A percentile compares a stretch with the other conserved stretches of the same genome.
Evolutionary conservation across 2,888 invertebrate genomes (phyloP).

Genomic region (Clostera curtula): DNA sequence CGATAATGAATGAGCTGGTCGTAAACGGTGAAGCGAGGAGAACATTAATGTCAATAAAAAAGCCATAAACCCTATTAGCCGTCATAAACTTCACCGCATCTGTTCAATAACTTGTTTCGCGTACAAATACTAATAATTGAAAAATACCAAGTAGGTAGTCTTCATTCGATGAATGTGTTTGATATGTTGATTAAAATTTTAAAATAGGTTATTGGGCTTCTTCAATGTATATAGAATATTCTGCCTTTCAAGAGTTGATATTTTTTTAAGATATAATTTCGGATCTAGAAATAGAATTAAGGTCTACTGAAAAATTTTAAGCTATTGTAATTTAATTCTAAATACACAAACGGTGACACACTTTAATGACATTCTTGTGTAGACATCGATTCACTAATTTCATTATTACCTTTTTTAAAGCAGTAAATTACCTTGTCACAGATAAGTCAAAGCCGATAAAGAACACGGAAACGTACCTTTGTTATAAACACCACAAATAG

Average conservation of each 20-base stretch:
- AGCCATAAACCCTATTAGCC: conserved; percentile 71
- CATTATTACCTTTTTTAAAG: conserved; percentile 17
- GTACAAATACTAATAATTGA: conserved; percentile 61
- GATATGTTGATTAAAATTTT: conserved; percentile 9
- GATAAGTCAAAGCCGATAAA: conserved; percentile 60
- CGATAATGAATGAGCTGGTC: conserved; percentile 70
- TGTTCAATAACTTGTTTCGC: conserved; percentile 64
- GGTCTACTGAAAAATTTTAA: too few species aligned
- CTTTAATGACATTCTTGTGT: conserved; percentile 15
- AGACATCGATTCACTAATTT: conserved; percentile 6
- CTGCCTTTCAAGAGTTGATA: too few species aligned
- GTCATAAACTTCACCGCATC: conserved; percentile 70
- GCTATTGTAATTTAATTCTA: background rate
- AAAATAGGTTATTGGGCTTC: too few species aligned
- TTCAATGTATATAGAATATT: too few species aligned
- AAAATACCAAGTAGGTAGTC: too few species aligned
- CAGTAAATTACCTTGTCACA: conserved; percentile 56
- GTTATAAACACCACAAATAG: conserved; percentile 56
- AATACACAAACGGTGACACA: conserved; percentile 6
- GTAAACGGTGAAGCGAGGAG: conserved; percentile 67
- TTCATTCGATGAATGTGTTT: too few species aligned
- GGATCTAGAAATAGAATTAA: too few species aligned
- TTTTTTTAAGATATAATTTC: too few species aligned
- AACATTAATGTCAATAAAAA: conserved; percentile 75
- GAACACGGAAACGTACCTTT: conserved; percentile 68